Evolutionary conservation across 2,888 invertebrate species (phyloP).

Genomic region (Nasonovia ribisnigri): DNA sequence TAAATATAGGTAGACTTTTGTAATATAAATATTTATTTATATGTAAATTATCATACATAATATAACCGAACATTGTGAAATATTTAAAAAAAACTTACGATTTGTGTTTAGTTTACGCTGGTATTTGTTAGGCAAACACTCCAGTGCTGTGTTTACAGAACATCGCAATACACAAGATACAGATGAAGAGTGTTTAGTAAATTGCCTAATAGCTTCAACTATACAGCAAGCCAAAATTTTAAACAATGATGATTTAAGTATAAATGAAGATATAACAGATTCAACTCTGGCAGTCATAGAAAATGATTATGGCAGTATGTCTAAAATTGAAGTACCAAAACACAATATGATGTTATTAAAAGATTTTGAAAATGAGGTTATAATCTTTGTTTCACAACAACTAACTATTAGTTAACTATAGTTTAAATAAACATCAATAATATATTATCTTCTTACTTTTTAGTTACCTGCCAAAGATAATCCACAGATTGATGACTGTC

Average conservation of each 20-base stretch:
- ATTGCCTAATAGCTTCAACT: not conserved
- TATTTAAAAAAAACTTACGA: not conserved
- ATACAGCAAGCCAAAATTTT: not conserved
- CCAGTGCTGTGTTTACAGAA: not conserved
- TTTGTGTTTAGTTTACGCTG: not conserved
- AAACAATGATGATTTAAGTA: not conserved
- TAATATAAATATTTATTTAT: not conserved
- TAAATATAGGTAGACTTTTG: not conserved
- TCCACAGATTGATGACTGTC: no score
- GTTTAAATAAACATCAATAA: no score
- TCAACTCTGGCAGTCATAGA: no score
- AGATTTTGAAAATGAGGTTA: no score
- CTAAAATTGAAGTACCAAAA: no score
- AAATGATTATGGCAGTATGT: no score
- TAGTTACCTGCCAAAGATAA: no score
- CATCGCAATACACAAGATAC: not conserved
- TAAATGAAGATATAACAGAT: not conserved
- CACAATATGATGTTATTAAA: no score
- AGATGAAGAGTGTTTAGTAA: not conserved
- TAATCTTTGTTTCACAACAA: no score
- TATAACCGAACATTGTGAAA: not conserved
- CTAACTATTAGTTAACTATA: no score
- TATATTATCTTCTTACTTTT: no score
- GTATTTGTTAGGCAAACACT: slow-evolving; percentile 6
- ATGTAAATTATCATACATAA: no score